Evolutionary conservation across 2,113 vertebrate genomes (phyloP).

Genomic region (Siniperca knerii): DNA sequence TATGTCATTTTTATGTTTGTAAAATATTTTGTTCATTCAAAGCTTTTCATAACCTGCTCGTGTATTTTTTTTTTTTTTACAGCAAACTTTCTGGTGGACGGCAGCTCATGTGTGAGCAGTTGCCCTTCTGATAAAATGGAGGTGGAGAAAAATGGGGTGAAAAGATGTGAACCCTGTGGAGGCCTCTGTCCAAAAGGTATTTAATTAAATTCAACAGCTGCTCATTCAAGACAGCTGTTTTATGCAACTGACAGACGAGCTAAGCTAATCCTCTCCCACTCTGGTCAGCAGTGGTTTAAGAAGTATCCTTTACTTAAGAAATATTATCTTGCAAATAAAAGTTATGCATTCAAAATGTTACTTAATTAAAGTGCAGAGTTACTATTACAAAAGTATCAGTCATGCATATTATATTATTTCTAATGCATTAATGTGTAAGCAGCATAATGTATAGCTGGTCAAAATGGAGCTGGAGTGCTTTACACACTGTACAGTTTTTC

Average conservation of each 20-base stretch:
- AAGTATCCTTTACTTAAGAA: not conserved
- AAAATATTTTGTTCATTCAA: too few species aligned
- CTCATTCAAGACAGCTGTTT: not conserved
- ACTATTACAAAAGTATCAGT: not conserved
- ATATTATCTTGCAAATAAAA: not conserved
- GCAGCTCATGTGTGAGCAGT: slow-evolving; percentile 92
- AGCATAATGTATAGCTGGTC: not conserved
- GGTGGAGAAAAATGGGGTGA: slow-evolving; percentile 90
- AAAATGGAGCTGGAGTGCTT: not conserved
- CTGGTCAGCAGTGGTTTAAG: not conserved
- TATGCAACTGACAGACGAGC: not conserved
- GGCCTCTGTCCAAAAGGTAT: slow-evolving; percentile 94
- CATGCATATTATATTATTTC: not conserved
- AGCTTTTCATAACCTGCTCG: too few species aligned
- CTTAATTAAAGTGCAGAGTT: not conserved
- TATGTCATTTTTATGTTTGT: not conserved
- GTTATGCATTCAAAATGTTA: not conserved
- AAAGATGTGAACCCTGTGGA: slow-evolving; percentile 90
- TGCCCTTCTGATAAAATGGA: slow-evolving; percentile 92
- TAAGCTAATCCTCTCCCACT: not conserved
- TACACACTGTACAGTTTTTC: not conserved
- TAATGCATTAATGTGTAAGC: not conserved
- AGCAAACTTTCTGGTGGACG: slow-evolving; percentile 94
- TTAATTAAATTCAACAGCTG: not conserved
- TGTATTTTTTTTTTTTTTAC: slow-evolving; percentile 9